These are phyloP conservation scores for Heliconius hewitsoni DNA, from an alignment of 1,140 invertebrate genomes.

Conservation along the genomic window DNA sequence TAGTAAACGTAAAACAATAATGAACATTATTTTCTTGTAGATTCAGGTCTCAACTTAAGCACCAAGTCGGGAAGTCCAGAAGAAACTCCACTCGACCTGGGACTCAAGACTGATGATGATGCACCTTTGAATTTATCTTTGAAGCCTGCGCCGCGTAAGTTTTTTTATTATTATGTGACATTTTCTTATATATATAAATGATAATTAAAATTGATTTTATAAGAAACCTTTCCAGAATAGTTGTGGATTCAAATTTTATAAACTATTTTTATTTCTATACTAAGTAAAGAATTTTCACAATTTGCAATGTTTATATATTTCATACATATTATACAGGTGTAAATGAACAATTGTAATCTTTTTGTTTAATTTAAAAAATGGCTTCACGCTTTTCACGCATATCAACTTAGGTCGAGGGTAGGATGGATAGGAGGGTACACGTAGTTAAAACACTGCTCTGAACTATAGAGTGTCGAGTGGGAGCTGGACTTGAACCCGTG, in stretches of 20 bases:
- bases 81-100: conserved; percentile 68
- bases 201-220: too few relatives aligned
- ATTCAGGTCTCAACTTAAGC: conserved; percentile 72
- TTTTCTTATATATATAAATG: too few relatives aligned
- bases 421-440: not conserved
- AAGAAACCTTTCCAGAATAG: too few relatives aligned
- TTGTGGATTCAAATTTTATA: too few relatives aligned
- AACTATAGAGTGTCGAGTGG: not conserved
- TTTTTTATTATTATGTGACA: not conserved
- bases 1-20: not conserved
- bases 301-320: too few relatives aligned
- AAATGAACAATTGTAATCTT: not conserved
- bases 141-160: conserved; percentile 84
- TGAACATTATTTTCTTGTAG: conserved; percentile 40
- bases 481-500: too few relatives aligned
- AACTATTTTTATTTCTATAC: too few relatives aligned
- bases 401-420: too few relatives aligned
- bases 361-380: not conserved
- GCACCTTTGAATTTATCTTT: conserved; percentile 90
- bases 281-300: too few relatives aligned
- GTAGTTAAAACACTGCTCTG: not conserved
- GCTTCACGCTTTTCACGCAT: not conserved
- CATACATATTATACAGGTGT: too few relatives aligned
- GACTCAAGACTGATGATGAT: conserved; percentile 83
- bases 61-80: conserved; percentile 75